Evolutionary conservation across 2,888 invertebrate species (phyloP), one percentile per base, ranked within the genome.

Genomic region (Ormyrus nitidulus): DNA sequence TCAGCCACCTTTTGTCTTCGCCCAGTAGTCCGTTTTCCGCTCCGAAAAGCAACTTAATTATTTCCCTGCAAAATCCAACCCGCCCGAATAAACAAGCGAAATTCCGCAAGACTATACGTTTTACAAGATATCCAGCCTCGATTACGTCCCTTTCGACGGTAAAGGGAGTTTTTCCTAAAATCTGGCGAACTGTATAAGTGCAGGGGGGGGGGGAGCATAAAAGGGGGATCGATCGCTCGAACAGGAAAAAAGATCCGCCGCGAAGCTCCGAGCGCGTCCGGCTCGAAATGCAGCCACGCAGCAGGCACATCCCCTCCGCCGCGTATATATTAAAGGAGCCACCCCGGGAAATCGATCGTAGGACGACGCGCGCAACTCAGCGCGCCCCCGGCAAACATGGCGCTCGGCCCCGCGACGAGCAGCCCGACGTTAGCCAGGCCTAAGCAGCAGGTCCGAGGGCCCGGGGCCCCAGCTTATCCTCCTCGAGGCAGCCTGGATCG

Each of bases 351-450:
- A 77, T 77, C 77, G 77, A 77, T 77, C 71, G 71, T 9, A 71
- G 71, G 71, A 66, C 71, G 73, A 51, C 46, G 75, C 65, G 74
- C 69, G 73, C 65, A 58, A 19, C 64, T 70, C 51, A 5, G 51
- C 11, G 61, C 75, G 59, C 19, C 71, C 6, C 79, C 54, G 53
- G 77, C 78, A 78, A 79, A 82, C 77, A 79, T 79, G 79, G 83
- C 83, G 79, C 46, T 34, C 56, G 58, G 80, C 76, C 19, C 62
- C 61, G 72, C 65, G 62, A 65, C 68, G 83, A 81, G 80, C 77
- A 77, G 51, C 64, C 65, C 56, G 65, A 9, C 56, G 72, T 46
- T 59, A 11, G 2, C 11, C 44, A 64, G 65, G 61, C 68, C 75
- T 68, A 68, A 75, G n/a, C 2, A 56, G 34, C 34, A 34, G 34